phyloP scores from a whole-genome alignment of 2,113 vertebrate species.

The Saguinus midas region DNA sequence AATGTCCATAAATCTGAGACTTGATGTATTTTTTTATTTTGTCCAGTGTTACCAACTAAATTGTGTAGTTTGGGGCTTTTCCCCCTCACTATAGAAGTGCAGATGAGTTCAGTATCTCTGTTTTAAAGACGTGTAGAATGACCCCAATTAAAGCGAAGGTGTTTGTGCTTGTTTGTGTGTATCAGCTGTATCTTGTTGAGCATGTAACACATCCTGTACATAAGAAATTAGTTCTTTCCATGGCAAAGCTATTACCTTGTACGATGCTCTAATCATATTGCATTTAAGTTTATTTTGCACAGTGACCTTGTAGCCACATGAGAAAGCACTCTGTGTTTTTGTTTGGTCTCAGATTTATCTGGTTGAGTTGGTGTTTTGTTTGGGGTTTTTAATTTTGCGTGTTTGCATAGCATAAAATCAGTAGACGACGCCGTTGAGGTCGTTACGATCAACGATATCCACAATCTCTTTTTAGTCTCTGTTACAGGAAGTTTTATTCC shows the following conservation, averaged over 20 bases:
- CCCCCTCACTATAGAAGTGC: slow-evolving; percentile 71
- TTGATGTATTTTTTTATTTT: slow-evolving; percentile 85
- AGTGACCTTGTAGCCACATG: slow-evolving; percentile 75
- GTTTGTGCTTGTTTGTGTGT: slow-evolving; percentile 80
- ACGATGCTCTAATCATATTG: slow-evolving; percentile 60
- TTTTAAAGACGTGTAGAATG: slow-evolving; percentile 81
- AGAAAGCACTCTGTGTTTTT: slow-evolving; percentile 72
- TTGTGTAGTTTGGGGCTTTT: slow-evolving; percentile 76
- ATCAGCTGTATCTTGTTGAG: slow-evolving; percentile 78
- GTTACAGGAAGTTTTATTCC: slow-evolving; percentile 62
- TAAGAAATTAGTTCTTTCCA: slow-evolving; percentile 61
- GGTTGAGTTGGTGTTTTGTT: slow-evolving; percentile 63
- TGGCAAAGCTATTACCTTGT: slow-evolving; percentile 66
- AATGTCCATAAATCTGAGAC: slow-evolving; percentile 87
- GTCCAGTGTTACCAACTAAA: slow-evolving; percentile 82
- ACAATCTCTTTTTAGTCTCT: slow-evolving; percentile 40
- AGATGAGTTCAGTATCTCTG: slow-evolving; percentile 75
- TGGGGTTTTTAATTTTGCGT: slow-evolving; percentile 54
- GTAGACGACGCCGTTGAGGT: not conserved
- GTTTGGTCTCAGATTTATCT: slow-evolving; percentile 78
- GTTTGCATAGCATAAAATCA: slow-evolving; percentile 55
- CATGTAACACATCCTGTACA: slow-evolving; percentile 75
- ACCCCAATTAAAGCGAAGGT: slow-evolving; percentile 74
- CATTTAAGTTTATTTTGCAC: slow-evolving; percentile 81
- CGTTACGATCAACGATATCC: slow-evolving; percentile 33